Percentiles rank a stretch among this genome's conserved stretches.
Conservation (phyloP, 2,113 vertebrate genomes). For the Pardalotus punctatus region DNA sequence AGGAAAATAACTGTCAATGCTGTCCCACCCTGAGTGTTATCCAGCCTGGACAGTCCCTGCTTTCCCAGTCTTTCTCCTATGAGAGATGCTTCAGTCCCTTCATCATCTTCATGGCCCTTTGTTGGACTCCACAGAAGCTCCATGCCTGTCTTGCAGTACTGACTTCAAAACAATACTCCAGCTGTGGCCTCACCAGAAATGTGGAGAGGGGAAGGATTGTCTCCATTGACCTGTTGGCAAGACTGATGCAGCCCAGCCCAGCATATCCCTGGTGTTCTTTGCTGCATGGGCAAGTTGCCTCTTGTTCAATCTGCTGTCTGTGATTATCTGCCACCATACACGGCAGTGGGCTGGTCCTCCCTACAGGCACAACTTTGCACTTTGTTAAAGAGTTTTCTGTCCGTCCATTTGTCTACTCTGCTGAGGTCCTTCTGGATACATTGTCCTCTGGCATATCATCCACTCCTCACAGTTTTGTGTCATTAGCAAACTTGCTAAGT, state of each 20-base stretch:
- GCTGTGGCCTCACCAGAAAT: not conserved
- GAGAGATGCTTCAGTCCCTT: not conserved
- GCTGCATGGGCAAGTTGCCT: not conserved
- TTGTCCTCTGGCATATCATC: too few species aligned
- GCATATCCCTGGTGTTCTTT: not conserved
- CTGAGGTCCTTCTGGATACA: not conserved
- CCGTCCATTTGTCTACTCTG: not conserved
- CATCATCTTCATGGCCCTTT: not conserved
- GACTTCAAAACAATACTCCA: not conserved
- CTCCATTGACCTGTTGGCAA: not conserved
- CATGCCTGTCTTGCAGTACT: not conserved
- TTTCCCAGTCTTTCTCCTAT: not conserved
- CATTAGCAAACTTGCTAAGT: not conserved
- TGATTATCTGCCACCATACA: not conserved
- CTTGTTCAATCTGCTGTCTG: not conserved
- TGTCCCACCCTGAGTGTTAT: not conserved
- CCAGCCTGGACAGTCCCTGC: not conserved
- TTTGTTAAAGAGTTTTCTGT: not conserved
- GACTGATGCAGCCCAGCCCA: not conserved
- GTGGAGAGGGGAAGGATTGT: not conserved
- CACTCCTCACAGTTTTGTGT: not conserved
- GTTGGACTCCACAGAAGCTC: not conserved
- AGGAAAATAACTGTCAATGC: not conserved
- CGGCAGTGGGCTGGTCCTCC: not conserved
- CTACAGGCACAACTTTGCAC: not conserved